phyloP scores from a whole-genome alignment of 1,140 invertebrate species.

The Achatina immaculata region DNA sequence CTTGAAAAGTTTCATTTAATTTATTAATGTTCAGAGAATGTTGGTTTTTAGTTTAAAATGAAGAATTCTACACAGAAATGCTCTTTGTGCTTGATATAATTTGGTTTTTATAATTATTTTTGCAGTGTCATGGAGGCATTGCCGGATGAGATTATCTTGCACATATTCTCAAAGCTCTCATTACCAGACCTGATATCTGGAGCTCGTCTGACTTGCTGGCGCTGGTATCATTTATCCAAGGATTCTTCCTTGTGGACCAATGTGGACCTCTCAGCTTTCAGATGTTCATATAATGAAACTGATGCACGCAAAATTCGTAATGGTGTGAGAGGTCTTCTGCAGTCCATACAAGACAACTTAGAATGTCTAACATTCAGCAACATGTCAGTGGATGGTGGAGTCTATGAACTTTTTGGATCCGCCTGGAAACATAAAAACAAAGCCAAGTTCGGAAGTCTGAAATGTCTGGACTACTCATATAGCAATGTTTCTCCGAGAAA shows the following conservation, averaged over 20 bases:
- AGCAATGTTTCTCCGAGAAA: conserved; percentile 21
- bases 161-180: conserved; percentile 31
- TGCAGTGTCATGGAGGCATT: conserved; percentile 13
- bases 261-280: conserved; percentile 25
- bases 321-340: not conserved
- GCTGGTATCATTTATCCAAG: conserved; percentile 30
- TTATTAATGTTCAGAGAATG: too few relatives aligned
- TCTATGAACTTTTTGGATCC: conserved; percentile 35
- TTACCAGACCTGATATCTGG: conserved; percentile 5
- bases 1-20: too few relatives aligned
- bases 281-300: not conserved
- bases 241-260: conserved; percentile 23
- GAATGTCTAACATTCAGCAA: conserved; percentile 23
- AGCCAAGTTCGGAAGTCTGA: conserved; percentile 15
- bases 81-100: too few relatives aligned
- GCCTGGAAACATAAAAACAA: conserved; percentile 25
- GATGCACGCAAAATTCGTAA: not conserved
- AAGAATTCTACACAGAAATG: too few relatives aligned
- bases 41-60: too few relatives aligned
- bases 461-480: conserved; percentile 29
- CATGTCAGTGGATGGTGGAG: conserved; percentile 6
- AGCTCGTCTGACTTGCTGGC: conserved; percentile 15
- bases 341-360: not conserved
- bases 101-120: too few relatives aligned
- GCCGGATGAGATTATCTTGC: conserved; percentile 28